phyloP scores from a whole-genome alignment of 2,888 invertebrate genomes.

The Dryocosmus kuriphilus region DNA sequence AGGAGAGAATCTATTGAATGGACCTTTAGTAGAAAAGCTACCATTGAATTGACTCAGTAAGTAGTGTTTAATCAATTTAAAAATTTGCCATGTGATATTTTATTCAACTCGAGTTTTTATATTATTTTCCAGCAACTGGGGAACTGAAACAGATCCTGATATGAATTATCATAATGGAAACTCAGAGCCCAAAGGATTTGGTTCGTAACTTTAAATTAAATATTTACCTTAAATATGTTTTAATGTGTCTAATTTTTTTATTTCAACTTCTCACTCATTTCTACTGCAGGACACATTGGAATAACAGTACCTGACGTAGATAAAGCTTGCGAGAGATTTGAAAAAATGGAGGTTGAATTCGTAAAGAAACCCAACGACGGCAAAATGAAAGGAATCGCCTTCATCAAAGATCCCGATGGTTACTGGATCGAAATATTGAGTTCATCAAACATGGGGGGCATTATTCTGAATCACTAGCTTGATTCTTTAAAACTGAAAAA shows the following conservation, averaged over 20 bases:
- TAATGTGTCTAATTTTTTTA: conserved; percentile 41
- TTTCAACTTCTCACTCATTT: background rate
- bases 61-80: conserved; percentile 65
- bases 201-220: conserved; percentile 71
- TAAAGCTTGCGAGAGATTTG: conserved; percentile 92
- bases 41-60: conserved; percentile 95
- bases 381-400: conserved; percentile 95
- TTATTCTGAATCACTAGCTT: conserved; percentile 43
- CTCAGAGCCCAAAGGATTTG: conserved; percentile 92
- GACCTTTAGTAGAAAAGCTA: conserved; percentile 91
- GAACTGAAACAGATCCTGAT: conserved; percentile 90
- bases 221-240: background rate
- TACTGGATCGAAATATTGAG: conserved; percentile 97
- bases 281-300: conserved; percentile 90
- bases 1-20: conserved; percentile 84
- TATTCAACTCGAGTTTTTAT: background rate
- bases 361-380: conserved; percentile 94
- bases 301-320: conserved; percentile 93
- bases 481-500: background rate
- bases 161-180: conserved; percentile 94
- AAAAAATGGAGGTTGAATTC: conserved; percentile 91
- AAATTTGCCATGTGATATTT: background rate
- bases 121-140: conserved; percentile 91
- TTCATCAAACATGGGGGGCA: conserved; percentile 67
- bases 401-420: conserved; percentile 97